Evolutionary conservation across 2,113 vertebrate genomes (phyloP).

Genomic region (Clarias batrachus): DNA sequence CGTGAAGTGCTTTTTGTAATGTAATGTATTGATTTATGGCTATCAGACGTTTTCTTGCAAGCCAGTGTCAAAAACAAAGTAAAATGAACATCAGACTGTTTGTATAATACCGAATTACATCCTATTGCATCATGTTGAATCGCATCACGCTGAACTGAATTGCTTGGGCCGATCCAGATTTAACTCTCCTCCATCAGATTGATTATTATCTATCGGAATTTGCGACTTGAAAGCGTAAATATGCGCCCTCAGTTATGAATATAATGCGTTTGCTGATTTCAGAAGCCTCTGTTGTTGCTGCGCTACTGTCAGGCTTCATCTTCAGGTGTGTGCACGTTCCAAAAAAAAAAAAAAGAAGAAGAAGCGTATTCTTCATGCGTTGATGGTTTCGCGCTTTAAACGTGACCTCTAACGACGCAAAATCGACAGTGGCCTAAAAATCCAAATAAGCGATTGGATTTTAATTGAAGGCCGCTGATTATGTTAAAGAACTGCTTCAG

Average conservation of each 20-base stretch:
- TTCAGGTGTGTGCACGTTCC: neutral
- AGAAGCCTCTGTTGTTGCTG: neutral
- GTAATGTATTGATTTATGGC: constrained; percentile 10
- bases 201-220: neutral
- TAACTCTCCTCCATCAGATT: neutral
- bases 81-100: constrained; percentile 29
- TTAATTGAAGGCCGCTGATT: neutral
- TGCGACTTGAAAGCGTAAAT: neutral
- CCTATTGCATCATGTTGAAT: constrained; percentile 14
- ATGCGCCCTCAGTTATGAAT: neutral
- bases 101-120: constrained; percentile 22
- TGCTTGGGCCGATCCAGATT: neutral
- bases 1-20: constrained; percentile 1
- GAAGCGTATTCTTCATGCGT: neutral
- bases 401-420: neutral
- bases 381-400: neutral
- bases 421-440: neutral
- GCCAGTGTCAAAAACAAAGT: neutral
- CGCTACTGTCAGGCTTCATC: constrained; percentile 2
- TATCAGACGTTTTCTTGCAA: constrained; percentile 17
- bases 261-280: neutral
- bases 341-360: neutral
- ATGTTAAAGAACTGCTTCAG: neutral
- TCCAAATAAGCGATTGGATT: neutral
- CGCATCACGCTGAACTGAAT: constrained; percentile 1